Conservation (phyloP, 2,797 vertebrate genomes). For the Allobates femoralis region DNA sequence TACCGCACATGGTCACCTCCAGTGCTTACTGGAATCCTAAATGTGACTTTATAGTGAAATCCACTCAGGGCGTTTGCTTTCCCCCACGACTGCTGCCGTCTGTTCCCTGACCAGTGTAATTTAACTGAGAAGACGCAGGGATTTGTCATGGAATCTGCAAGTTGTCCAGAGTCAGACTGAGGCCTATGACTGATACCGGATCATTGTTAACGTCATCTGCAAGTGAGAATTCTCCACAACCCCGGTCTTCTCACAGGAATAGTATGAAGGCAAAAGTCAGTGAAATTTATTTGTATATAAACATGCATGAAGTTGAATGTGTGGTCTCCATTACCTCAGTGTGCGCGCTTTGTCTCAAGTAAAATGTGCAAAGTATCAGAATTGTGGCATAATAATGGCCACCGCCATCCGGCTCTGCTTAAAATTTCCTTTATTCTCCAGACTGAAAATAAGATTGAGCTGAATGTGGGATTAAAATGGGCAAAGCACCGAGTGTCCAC, state of each 20-base stretch:
- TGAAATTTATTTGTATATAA: too few species aligned
- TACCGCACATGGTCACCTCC: background rate
- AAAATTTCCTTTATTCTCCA: too few species aligned
- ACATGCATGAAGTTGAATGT: too few species aligned
- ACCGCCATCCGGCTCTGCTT: too few species aligned
- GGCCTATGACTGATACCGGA: background rate
- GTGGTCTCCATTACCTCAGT: background rate
- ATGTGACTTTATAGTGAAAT: background rate
- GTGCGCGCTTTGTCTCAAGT: too few species aligned
- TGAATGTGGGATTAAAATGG: too few species aligned
- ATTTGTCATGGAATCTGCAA: conserved; percentile 4
- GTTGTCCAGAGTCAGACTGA: background rate
- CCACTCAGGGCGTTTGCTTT: background rate
- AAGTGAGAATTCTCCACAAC: background rate
- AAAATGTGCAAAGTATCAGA: too few species aligned
- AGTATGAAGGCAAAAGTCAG: background rate
- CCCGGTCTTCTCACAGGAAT: background rate
- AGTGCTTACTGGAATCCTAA: background rate
- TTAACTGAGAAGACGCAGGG: conserved; percentile 1
- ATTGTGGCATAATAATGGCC: too few species aligned
- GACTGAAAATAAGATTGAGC: too few species aligned
- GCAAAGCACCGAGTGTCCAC: too few species aligned
- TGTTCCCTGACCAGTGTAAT: conserved; percentile 19
- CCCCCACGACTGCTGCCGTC: background rate
- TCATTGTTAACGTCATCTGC: background rate